Evolutionary conservation across 2,113 vertebrate species (phyloP).

Genomic region (Chionodraco myersi): DNA sequence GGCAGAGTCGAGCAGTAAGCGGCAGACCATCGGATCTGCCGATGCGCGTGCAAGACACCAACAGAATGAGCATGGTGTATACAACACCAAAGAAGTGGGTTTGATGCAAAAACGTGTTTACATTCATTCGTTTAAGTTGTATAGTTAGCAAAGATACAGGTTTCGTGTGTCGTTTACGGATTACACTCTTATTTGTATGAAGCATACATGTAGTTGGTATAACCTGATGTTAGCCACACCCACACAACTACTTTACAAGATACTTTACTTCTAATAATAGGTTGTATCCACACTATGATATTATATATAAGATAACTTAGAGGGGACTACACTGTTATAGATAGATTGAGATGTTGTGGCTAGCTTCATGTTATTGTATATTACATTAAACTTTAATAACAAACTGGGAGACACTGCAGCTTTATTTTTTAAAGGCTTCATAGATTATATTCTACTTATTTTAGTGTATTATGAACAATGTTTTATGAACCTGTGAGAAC

Average conservation of each 20-base stretch:
- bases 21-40: constrained; percentile 87
- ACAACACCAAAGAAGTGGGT: constrained; percentile 91
- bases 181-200: neutral
- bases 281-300: neutral
- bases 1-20: constrained; percentile 81
- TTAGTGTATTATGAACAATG: neutral
- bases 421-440: neutral
- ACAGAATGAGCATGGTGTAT: constrained; percentile 88
- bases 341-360: neutral
- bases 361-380: neutral
- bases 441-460: neutral
- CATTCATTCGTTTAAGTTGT: neutral
- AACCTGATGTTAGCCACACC: neutral
- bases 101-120: neutral
- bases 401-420: no score
- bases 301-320: neutral
- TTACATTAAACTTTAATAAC: neutral
- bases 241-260: neutral
- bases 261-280: neutral
- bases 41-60: constrained; percentile 88
- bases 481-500: neutral
- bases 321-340: neutral
- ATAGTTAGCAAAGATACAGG: neutral
- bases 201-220: neutral
- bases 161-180: neutral